Percentiles rank a stretch among this genome's conserved stretches.
phyloP scores from a whole-genome alignment of 2,113 vertebrate genomes.

The Sigmodon hispidus region DNA sequence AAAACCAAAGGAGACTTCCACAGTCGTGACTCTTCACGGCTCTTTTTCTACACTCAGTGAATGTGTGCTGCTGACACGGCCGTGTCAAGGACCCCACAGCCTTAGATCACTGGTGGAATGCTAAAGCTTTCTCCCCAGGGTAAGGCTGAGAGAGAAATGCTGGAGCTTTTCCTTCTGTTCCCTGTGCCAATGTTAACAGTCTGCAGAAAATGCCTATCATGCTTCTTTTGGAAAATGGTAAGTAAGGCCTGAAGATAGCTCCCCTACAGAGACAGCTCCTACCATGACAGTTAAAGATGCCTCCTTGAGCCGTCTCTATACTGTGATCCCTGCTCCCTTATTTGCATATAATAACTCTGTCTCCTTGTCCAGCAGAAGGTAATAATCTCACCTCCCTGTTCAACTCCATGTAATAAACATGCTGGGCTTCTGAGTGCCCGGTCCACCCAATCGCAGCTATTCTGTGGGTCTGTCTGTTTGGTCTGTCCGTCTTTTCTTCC shows the following conservation, averaged over 20 bases:
- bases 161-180: neutral
- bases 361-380: no score
- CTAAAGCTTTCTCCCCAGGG: neutral
- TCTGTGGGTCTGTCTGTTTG: neutral
- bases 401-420: no score
- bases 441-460: neutral
- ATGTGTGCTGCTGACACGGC: no score
- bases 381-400: no score
- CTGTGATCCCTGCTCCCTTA: neutral
- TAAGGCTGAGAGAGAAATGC: neutral
- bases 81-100: neutral
- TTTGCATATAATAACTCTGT: no score
- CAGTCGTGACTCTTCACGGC: neutral
- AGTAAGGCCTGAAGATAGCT: neutral
- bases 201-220: neutral
- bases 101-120: neutral
- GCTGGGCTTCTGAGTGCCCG: neutral
- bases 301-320: neutral
- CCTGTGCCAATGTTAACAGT: neutral
- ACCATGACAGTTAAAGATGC: neutral
- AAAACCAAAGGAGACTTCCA: neutral
- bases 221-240: neutral
- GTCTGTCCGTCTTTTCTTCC: neutral
- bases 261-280: neutral
- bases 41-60: neutral